A percentile compares a stretch with the other conserved stretches of the same genome.
Conservation (phyloP, 2,888 invertebrate species). For the Sarcophaga carnaria region DNA sequence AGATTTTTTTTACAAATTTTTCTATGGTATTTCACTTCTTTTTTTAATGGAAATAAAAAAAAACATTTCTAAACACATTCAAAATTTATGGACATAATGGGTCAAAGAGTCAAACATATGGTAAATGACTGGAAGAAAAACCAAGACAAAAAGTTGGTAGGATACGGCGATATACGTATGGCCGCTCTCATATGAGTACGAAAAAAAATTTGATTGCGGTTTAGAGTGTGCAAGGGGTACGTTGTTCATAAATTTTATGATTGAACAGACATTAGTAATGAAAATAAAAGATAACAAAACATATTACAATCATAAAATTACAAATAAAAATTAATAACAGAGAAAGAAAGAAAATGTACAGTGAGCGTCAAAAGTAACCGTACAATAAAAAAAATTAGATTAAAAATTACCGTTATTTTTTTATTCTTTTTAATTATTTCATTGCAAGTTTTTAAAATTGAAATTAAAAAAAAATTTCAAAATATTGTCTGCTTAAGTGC, state of each 20-base stretch:
- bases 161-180: conserved; percentile 20
- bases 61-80: conserved; percentile 1
- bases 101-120: conserved; percentile 69
- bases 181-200: too few relatives aligned
- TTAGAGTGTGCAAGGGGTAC: too few relatives aligned
- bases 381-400: too few relatives aligned
- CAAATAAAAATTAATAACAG: conserved; percentile 35
- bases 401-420: too few relatives aligned
- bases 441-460: too few relatives aligned
- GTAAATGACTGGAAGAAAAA: conserved; percentile 42
- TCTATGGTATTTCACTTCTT: conserved; percentile 3
- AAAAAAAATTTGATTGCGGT: too few relatives aligned
- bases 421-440: too few relatives aligned
- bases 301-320: conserved; percentile 50
- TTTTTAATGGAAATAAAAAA: neutral
- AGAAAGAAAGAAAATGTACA: conserved; percentile 33
- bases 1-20: conserved; percentile 26
- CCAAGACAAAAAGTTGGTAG: too few relatives aligned
- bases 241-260: conserved; percentile 15
- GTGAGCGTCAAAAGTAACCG: too few relatives aligned
- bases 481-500: too few relatives aligned
- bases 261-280: conserved; percentile 11
- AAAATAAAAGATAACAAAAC: conserved; percentile 9
- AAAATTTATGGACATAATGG: conserved; percentile 62
- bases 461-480: too few relatives aligned